phyloP scores from a whole-genome alignment of 2,797 vertebrate species.

The Acipenser transmontanus region DNA sequence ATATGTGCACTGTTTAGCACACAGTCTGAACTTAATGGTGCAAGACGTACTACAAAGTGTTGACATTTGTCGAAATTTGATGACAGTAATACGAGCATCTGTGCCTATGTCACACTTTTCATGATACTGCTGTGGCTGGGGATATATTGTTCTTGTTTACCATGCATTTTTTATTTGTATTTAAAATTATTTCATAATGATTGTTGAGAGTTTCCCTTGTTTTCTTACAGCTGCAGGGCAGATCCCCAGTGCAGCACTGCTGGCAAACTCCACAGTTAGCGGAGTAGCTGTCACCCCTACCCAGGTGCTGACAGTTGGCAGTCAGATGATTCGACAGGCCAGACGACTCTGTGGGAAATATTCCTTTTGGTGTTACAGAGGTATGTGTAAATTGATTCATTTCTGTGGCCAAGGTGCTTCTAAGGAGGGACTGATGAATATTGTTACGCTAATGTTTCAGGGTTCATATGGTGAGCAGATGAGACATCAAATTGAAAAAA shows the following conservation, averaged over 20 bases:
- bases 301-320: constrained; percentile 56
- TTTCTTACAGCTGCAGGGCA: constrained; percentile 53
- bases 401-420: too few relatives aligned
- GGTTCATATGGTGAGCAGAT: not conserved
- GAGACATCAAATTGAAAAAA: too few relatives aligned
- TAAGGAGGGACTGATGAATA: not conserved
- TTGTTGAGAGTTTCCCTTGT: not conserved
- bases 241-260: constrained; percentile 58
- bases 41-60: too few relatives aligned
- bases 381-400: constrained; percentile 27
- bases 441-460: not conserved
- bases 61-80: too few relatives aligned
- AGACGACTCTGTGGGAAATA: constrained; percentile 65
- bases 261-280: constrained; percentile 46
- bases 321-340: constrained; percentile 66
- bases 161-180: not conserved
- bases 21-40: too few relatives aligned
- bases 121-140: not conserved
- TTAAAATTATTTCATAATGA: too few relatives aligned
- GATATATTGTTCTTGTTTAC: not conserved
- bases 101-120: too few relatives aligned
- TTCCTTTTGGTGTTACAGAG: constrained; percentile 65
- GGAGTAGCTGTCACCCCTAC: constrained; percentile 49
- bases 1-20: too few relatives aligned
- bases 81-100: too few relatives aligned